Percentiles rank a stretch among this genome's conserved stretches.
Conservation (phyloP, 37 sponge, comb jelly and placozoan species). For the Aplysina aerophoba region DNA sequence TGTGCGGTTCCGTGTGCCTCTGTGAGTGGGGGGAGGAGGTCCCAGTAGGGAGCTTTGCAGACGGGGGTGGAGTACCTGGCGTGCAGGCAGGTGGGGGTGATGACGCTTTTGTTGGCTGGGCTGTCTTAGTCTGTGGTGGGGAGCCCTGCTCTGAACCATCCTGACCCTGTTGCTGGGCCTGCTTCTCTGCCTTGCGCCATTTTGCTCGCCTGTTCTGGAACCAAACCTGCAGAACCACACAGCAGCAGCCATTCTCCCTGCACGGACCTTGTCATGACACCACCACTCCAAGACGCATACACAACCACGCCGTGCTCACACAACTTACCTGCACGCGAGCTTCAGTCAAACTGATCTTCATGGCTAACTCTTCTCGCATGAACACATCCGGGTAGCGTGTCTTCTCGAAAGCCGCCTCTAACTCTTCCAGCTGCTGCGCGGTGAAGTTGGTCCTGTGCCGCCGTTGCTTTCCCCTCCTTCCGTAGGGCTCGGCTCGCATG, state of each 20-base stretch:
- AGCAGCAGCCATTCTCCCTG: neutral
- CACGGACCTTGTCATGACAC: neutral
- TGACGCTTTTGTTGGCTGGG: neutral
- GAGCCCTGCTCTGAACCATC: constrained; percentile 8
- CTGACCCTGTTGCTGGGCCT: constrained; percentile 31
- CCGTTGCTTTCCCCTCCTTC: constrained; percentile 75
- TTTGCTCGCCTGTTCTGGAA: constrained; percentile 87
- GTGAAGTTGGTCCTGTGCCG: constrained; percentile 90
- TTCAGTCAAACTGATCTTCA: constrained; percentile 89
- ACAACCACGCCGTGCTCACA: neutral
- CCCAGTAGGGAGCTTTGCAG: constrained; percentile 13
- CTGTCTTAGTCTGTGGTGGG: neutral
- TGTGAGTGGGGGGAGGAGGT: neutral
- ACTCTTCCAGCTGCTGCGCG: constrained; percentile 86
- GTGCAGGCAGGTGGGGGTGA: constrained; percentile 33
- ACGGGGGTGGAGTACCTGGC: constrained; percentile 4
- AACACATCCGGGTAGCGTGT: constrained; percentile 93
- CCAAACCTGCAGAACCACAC: constrained; percentile 65
- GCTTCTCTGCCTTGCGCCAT: constrained; percentile 87
- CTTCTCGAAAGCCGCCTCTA: constrained; percentile 87
- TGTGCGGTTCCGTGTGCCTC: constrained; percentile 7
- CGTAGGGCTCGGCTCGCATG: constrained; percentile 36
- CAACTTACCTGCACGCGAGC: constrained; percentile 90
- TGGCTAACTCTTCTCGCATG: constrained; percentile 92
- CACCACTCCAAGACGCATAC: neutral